Evolutionary conservation across 2,113 vertebrate species (phyloP), one percentile per base, ranked within the genome.

Genomic region (Syngnathoides biaculeatus): DNA sequence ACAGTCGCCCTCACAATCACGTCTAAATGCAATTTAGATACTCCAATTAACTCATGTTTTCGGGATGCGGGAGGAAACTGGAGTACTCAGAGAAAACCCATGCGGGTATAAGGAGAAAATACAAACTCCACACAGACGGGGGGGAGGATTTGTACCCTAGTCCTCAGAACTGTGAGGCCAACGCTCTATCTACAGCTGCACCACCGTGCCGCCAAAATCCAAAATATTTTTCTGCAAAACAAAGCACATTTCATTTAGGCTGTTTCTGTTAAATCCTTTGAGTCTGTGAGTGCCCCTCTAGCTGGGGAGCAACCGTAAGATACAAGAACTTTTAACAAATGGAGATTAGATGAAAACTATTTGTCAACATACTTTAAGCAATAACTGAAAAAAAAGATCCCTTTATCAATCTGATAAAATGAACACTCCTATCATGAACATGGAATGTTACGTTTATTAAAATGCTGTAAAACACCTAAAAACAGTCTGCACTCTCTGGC

Each of bases 221-320:
- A 2, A 27, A 6, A 56, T 67, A 48, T 64, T 26, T 38, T 19
- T 64, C 27, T n/a, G 48, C 45, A 75, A 19, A 53, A 40, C 60
- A 74, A 43, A 69, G 30, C 5, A 9, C 53, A 68, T 65, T 38
- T 27, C 70, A 42, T 57, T 65, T 40, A 61, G 60, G 60, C 52
- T 65, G 22, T 14, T 10, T 24, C 27, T 24, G 12, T 62, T 22
- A 8, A 17, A 15, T 72, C 45, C 30, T 39, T 35, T 65, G 27
- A 40, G 26, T 12, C 50, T 40, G 42, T 3, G 9, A n/a, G 8
- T 26, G 35, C 59, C 64, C 69, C 40, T 5, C 62, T 77, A 69
- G 82, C 82, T 80, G 69, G 68, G 67, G 72, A 47, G 48, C 22
- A 68, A 67, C 73, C 26, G 19, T 65, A 63, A 50, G 67, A 58